A percentile compares a stretch with the other conserved stretches of the same genome.
Evolutionary conservation across 2,888 invertebrate genomes (phyloP).

Genomic region (Cremastinae sp.): DNA sequence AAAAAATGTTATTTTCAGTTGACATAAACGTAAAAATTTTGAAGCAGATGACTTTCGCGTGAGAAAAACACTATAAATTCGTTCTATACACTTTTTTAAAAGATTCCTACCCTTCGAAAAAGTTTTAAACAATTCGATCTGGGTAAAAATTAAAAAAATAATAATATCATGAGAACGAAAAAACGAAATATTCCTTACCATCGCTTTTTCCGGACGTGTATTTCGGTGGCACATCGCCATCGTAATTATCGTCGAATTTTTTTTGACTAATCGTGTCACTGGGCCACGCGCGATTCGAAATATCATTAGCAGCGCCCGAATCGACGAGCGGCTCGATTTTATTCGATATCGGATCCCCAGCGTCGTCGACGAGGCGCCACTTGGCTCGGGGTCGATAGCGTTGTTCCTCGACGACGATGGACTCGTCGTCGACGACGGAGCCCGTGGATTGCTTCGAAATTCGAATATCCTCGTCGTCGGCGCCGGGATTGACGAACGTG

Average conservation of each 20-base stretch:
- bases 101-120: neutral
- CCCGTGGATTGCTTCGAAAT: slow-evolving; percentile 22
- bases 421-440: slow-evolving; percentile 51
- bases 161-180: no score
- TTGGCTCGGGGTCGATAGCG: slow-evolving; percentile 68
- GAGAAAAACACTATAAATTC: neutral
- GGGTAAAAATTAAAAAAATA: neutral
- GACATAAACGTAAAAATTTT: no score
- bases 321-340: slow-evolving; percentile 19
- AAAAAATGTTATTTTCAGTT: no score
- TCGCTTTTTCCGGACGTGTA: slow-evolving; percentile 57
- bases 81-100: neutral
- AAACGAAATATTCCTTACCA: no score
- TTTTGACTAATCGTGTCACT: slow-evolving; percentile 18
- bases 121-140: no score
- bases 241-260: slow-evolving; percentile 41
- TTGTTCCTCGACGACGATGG: slow-evolving; percentile 41
- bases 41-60: no score
- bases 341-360: slow-evolving; percentile 2
- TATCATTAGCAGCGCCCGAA: slow-evolving; percentile 25
- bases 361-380: slow-evolving; percentile 72
- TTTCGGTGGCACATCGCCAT: slow-evolving; percentile 57
- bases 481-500: slow-evolving; percentile 68
- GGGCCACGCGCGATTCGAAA: slow-evolving; percentile 40
- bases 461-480: slow-evolving; percentile 58